Evolutionary conservation across 2,888 invertebrate genomes (phyloP).

Genomic region (Drosophila greeni): DNA sequence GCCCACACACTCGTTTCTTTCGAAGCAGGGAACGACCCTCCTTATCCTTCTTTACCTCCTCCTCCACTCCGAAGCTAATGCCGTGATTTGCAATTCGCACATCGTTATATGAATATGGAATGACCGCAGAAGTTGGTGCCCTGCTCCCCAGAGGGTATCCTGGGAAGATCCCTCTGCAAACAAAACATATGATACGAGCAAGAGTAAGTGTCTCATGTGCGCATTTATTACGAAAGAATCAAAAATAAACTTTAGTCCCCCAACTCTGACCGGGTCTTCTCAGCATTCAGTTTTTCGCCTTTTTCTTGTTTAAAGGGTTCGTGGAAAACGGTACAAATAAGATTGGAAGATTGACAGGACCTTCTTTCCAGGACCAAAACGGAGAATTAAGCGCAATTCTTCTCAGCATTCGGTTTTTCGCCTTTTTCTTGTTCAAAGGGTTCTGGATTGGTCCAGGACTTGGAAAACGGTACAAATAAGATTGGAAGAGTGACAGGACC

Average conservation of each 20-base stretch:
- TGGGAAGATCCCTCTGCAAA: neutral
- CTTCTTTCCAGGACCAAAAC: too few species aligned
- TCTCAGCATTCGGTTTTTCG: neutral
- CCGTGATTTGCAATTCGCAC: constrained; percentile 65
- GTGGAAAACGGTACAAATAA: neutral
- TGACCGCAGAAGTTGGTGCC: constrained; percentile 3
- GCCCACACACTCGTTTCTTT: constrained; percentile 3
- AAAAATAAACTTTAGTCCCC: neutral
- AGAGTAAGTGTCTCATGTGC: neutral
- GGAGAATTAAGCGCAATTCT: too few species aligned
- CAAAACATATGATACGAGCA: neutral
- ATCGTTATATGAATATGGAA: constrained; percentile 65
- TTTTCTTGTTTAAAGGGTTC: neutral
- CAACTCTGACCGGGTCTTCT: neutral
- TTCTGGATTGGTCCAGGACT: neutral
- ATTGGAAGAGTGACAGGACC: too few species aligned
- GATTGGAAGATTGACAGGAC: neutral
- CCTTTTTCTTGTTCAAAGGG: neutral
- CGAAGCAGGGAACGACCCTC: neutral
- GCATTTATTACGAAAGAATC: neutral
- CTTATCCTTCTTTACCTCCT: too few species aligned
- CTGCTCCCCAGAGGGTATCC: neutral
- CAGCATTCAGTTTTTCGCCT: neutral
- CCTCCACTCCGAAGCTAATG: neutral
- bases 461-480: neutral